These are phyloP conservation scores for Listronotus oregonensis DNA, from an alignment of 1,140 invertebrate genomes.

Conservation along the genomic window DNA sequence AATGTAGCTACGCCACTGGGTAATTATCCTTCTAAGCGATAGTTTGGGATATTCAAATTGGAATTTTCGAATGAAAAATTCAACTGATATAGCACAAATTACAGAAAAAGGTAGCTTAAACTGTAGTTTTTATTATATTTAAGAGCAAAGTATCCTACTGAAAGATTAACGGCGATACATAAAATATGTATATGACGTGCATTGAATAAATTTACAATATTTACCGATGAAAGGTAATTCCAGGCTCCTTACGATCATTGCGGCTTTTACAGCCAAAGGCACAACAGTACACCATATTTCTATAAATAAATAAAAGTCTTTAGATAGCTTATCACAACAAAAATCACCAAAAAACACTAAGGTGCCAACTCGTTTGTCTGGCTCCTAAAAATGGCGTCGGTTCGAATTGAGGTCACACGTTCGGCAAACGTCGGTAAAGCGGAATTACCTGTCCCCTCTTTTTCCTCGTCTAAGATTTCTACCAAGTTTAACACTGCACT, in stretches of 20 bases:
- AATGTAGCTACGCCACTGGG: neutral
- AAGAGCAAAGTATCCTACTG: no score
- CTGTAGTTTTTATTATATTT: no score
- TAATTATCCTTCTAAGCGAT: neutral
- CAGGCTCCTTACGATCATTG: conserved; percentile 3
- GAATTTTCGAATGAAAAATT: neutral
- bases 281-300: neutral
- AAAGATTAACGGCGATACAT: neutral
- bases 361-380: neutral
- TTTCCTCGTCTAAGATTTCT: conserved; percentile 13
- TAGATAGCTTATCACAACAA: neutral
- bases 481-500: no score
- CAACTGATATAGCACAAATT: neutral
- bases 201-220: neutral
- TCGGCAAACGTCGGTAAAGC: neutral
- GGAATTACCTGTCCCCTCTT: conserved; percentile 4
- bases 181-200: neutral
- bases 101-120: no score
- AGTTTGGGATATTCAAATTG: neutral
- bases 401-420: neutral
- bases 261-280: conserved; percentile 8
- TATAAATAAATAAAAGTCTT: neutral
- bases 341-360: neutral
- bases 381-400: neutral
- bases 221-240: conserved; percentile 15